A percentile compares a stretch with the other conserved stretches of the same genome.
These are phyloP conservation scores for Euleptes europaea DNA, from an alignment of 2,113 vertebrate genomes.

Conservation along the genomic window DNA sequence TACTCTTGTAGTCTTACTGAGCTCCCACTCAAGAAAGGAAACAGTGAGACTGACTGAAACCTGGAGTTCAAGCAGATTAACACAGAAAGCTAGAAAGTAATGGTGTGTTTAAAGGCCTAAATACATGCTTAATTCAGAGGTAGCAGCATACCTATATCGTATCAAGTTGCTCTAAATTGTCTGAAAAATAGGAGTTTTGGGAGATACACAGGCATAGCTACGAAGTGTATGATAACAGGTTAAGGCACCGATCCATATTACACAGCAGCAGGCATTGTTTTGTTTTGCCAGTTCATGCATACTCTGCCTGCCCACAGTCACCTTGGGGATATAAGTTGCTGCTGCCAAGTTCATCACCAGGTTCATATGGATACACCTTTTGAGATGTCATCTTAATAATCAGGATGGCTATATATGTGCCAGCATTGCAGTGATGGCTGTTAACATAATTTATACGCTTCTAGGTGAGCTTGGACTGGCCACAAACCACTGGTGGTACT, in stretches of 20 bases:
- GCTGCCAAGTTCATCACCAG: background rate
- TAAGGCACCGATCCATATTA: no score
- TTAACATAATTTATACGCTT: background rate
- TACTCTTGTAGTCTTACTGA: background rate
- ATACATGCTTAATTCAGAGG: background rate
- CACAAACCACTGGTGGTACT: background rate
- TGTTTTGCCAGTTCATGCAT: background rate
- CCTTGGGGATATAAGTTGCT: background rate
- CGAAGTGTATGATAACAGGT: no score
- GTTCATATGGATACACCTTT: background rate
- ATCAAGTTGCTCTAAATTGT: background rate
- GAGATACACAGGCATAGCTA: background rate
- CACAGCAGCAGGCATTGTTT: background rate
- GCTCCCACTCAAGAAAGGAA: background rate
- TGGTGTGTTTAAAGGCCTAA: background rate
- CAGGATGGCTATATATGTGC: background rate
- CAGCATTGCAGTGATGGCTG: background rate
- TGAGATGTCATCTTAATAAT: background rate
- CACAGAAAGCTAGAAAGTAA: background rate
- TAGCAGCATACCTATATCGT: background rate
- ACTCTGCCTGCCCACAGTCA: background rate
- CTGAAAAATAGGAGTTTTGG: background rate
- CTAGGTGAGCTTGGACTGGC: background rate
- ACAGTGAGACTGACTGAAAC: slow-evolving; percentile 3
- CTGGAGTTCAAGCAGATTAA: background rate